Percentiles rank a stretch among this genome's conserved stretches.
These are phyloP conservation scores for Euclidia mi DNA, from an alignment of 2,888 invertebrate species.

Conservation along the genomic window DNA sequence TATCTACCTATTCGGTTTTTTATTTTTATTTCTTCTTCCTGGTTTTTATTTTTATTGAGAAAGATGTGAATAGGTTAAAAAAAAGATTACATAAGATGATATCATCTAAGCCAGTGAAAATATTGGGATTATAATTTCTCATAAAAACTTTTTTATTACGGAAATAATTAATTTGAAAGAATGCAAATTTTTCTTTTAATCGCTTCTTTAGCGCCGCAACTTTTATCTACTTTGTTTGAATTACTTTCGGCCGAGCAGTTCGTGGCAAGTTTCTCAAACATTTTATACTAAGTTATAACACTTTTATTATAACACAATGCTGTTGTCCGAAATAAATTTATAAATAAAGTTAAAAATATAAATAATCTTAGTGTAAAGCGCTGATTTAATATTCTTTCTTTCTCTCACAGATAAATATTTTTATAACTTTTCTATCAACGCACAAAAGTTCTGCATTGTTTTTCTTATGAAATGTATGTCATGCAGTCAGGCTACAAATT, in stretches of 20 bases:
- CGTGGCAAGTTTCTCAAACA: slow-evolving; percentile 73
- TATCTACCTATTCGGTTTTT: too few relatives aligned
- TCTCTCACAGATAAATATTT: too few relatives aligned
- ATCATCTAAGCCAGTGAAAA: slow-evolving; percentile 63
- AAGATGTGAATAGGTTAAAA: not conserved
- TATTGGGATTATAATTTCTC: slow-evolving; percentile 75
- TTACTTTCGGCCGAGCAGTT: slow-evolving; percentile 84
- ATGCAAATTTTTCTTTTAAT: slow-evolving; percentile 89
- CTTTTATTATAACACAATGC: slow-evolving; percentile 64
- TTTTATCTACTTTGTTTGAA: slow-evolving; percentile 89
- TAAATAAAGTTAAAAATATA: slow-evolving; percentile 30
- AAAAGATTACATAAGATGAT: slow-evolving; percentile 47
- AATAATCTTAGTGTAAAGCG: not conserved
- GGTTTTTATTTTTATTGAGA: too few relatives aligned
- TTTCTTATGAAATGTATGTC: slow-evolving; percentile 11
- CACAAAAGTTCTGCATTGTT: not conserved
- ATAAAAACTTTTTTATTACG: slow-evolving; percentile 85
- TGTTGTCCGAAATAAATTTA: slow-evolving; percentile 56
- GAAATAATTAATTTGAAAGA: slow-evolving; percentile 88
- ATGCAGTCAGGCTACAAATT: slow-evolving; percentile 10
- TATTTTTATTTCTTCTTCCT: too few relatives aligned
- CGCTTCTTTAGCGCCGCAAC: slow-evolving; percentile 86
- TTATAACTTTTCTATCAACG: too few relatives aligned
- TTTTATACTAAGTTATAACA: slow-evolving; percentile 71
- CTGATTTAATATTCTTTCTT: too few relatives aligned